Conservation (phyloP, 2,888 invertebrate genomes). For the Catocala sponsa region DNA sequence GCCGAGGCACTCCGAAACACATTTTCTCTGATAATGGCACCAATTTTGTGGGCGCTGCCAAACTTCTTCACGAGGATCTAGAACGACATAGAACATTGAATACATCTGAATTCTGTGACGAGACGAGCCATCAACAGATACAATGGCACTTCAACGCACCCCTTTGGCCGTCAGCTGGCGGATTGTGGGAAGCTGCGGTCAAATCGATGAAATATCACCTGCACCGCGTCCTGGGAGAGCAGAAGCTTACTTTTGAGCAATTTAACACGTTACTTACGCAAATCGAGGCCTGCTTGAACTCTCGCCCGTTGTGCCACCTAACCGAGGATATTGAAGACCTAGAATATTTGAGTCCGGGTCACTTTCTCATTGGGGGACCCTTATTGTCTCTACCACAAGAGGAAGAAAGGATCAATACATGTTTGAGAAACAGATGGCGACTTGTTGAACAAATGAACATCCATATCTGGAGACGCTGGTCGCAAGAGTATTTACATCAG, state of each 20-base stretch:
- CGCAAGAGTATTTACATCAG: not conserved
- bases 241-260: constrained; percentile 2
- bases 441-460: constrained; percentile 2
- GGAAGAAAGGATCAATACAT: not conserved
- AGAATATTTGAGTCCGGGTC: not conserved
- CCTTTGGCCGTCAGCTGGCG: not conserved
- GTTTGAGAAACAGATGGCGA: not conserved
- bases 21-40: not conserved
- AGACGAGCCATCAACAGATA: not conserved
- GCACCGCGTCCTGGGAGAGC: not conserved
- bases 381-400: not conserved
- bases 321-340: not conserved
- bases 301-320: not conserved
- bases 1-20: not conserved
- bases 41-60: not conserved
- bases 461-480: constrained; percentile 1
- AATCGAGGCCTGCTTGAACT: not conserved
- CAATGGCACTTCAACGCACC: not conserved
- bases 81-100: no score
- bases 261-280: not conserved
- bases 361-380: not conserved
- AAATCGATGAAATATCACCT: not conserved
- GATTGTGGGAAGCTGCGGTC: not conserved
- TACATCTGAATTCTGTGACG: no score
- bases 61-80: not conserved